Conservation (phyloP, 2,888 invertebrate species). For the Herminia tarsipennalis region DNA sequence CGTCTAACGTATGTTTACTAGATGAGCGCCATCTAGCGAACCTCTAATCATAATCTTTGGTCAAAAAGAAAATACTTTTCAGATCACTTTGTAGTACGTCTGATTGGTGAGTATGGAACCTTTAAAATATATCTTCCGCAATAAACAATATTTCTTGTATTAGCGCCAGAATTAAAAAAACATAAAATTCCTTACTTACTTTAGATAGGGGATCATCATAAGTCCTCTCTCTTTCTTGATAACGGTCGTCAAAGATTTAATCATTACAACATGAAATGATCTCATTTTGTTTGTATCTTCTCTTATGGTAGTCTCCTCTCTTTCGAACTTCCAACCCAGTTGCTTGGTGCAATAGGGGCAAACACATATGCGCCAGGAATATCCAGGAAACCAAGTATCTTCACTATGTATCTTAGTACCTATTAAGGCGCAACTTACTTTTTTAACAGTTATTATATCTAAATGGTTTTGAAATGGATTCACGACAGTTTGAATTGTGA, state of each 20-base stretch:
- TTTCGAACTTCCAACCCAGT: slow-evolving; percentile 4
- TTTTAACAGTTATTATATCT: background rate
- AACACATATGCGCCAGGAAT: background rate
- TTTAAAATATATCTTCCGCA: too few species aligned
- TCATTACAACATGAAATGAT: too few species aligned
- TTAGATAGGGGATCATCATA: too few species aligned
- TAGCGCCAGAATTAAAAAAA: too few species aligned
- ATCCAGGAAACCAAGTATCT: slow-evolving; percentile 2
- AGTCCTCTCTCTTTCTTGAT: too few species aligned
- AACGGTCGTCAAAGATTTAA: too few species aligned
- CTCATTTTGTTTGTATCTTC: background rate
- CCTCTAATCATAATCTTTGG: too few species aligned
- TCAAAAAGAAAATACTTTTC: too few species aligned
- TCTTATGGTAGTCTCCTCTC: background rate
- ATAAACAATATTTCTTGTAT: too few species aligned
- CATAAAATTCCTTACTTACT: too few species aligned
- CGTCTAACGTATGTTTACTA: background rate
- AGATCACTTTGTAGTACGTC: too few species aligned
- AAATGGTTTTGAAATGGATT: background rate
- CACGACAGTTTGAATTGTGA: background rate
- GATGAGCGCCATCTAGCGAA: background rate
- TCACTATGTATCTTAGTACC: background rate
- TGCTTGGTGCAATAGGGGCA: background rate
- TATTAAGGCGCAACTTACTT: background rate
- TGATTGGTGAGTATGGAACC: too few species aligned